Percentiles rank a stretch among this genome's conserved stretches.
Conservation (phyloP, 2,888 invertebrate genomes). For the Deilephila porcellus region DNA sequence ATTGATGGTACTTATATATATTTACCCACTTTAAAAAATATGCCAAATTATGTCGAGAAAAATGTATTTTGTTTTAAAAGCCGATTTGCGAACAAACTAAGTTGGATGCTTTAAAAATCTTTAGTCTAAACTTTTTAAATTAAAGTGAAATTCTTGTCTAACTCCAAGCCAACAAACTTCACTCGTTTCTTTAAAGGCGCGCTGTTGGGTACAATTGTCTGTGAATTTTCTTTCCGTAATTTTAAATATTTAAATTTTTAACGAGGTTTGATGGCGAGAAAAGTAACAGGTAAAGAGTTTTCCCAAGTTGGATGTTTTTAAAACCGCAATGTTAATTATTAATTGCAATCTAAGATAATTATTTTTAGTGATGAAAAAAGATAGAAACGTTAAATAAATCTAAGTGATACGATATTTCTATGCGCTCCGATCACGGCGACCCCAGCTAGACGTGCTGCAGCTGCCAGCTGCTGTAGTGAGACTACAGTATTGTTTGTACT, state of each 20-base stretch:
- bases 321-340: no score
- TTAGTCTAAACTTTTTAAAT: conserved; percentile 52
- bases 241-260: conserved; percentile 37
- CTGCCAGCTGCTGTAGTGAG: no score
- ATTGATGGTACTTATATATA: neutral
- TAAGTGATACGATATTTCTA: no score
- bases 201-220: conserved; percentile 41
- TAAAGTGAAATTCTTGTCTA: conserved; percentile 50
- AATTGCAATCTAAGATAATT: no score
- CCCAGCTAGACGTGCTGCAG: no score
- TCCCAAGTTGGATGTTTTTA: no score
- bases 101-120: conserved; percentile 43
- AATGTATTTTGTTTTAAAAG: conserved; percentile 41
- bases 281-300: neutral
- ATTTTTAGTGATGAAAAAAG: no score
- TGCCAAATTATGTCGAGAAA: conserved; percentile 16
- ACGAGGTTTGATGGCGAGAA: neutral
- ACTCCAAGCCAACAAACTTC: conserved; percentile 48
- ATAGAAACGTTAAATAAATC: no score
- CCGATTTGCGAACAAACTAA: conserved; percentile 39
- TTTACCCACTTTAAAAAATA: neutral
- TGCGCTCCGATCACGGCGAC: no score
- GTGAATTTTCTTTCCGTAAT: conserved; percentile 37
- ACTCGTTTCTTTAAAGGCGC: conserved; percentile 41
- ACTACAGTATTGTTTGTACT: no score